Evolutionary conservation across 2,888 invertebrate genomes (phyloP).

Genomic region (Zygogramma bicolorata): DNA sequence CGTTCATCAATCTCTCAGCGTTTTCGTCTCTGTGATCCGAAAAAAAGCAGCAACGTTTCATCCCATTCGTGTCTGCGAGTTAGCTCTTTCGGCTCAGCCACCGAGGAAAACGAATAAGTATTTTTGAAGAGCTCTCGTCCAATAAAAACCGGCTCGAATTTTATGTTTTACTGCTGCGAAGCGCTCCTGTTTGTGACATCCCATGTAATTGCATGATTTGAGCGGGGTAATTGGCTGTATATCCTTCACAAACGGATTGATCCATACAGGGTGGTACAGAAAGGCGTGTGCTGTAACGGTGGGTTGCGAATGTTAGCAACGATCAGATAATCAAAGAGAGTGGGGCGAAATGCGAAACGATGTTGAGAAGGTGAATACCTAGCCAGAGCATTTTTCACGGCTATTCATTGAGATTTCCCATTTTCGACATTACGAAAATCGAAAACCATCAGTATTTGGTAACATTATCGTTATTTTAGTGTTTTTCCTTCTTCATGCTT

Average conservation of each 20-base stretch:
- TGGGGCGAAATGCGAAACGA: no score
- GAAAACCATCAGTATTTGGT: no score
- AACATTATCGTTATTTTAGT: no score
- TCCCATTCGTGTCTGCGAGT: conserved; percentile 11
- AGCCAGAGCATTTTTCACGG: no score
- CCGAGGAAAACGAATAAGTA: conserved; percentile 19
- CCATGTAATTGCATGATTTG: conserved; percentile 24
- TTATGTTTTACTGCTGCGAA: conserved; percentile 27
- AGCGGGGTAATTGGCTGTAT: conserved; percentile 29
- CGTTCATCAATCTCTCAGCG: not conserved
- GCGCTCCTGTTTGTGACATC: conserved; percentile 31
- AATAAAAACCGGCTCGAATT: conserved; percentile 29
- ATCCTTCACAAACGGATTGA: not conserved
- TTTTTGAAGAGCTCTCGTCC: conserved; percentile 28
- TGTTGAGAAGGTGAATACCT: no score
- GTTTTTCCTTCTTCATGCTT: no score
- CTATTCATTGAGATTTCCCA: no score
- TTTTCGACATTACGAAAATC: no score
- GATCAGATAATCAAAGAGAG: no score
- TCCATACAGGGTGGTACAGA: not conserved
- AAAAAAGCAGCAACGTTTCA: not conserved
- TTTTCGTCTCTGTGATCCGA: not conserved
- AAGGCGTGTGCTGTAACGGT: not conserved
- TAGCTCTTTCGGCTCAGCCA: not conserved
- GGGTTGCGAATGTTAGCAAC: no score